Conservation (phyloP, 2,888 invertebrate genomes). For the Myathropa florea region DNA sequence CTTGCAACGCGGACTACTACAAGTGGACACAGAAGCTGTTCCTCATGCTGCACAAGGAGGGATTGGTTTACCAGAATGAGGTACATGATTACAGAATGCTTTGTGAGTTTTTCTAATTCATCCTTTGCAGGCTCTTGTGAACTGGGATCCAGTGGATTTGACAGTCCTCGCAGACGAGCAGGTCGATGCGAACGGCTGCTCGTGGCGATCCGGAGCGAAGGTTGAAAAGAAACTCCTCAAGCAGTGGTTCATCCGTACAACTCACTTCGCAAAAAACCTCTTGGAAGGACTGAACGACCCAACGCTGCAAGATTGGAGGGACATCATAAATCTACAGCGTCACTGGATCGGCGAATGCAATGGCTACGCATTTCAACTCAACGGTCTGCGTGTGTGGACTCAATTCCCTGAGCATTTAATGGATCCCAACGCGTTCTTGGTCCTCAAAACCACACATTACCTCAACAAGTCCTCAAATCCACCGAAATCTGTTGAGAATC, state of each 20-base stretch:
- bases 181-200: constrained; percentile 93
- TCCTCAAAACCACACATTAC: constrained; percentile 83
- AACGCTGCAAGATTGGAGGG: constrained; percentile 89
- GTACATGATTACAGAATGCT: constrained; percentile 78
- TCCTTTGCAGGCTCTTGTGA: constrained; percentile 88
- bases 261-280: constrained; percentile 88
- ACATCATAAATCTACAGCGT: constrained; percentile 91
- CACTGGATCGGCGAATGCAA: constrained; percentile 95
- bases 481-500: constrained; percentile 84
- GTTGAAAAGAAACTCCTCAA: constrained; percentile 93
- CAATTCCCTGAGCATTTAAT: constrained; percentile 87
- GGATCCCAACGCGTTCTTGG: constrained; percentile 85
- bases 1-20: constrained; percentile 94
- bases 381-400: constrained; percentile 85
- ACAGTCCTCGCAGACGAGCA: constrained; percentile 99
- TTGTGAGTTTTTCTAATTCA: constrained; percentile 66
- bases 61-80: constrained; percentile 92
- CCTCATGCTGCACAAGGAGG: constrained; percentile 90
- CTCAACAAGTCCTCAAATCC: constrained; percentile 80
- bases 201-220: constrained; percentile 98
- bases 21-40: constrained; percentile 98
- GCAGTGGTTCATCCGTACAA: constrained; percentile 98
- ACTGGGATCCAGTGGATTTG: constrained; percentile 99
- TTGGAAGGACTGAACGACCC: constrained; percentile 87
- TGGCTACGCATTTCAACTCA: constrained; percentile 88